Evolutionary conservation across 2,113 vertebrate species (phyloP).

Genomic region (Indicator maculatus): DNA sequence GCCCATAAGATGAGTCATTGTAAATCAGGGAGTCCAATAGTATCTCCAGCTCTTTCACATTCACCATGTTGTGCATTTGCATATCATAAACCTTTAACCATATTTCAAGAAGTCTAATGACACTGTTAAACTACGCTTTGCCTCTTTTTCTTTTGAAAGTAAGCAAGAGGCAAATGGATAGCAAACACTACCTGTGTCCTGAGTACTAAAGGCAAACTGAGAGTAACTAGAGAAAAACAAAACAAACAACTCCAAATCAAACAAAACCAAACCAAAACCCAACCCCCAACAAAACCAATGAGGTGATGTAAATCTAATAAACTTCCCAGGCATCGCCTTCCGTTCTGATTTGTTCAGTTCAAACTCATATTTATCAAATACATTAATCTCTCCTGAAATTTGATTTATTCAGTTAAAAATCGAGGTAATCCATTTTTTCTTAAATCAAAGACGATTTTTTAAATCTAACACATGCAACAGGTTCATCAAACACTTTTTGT

Average conservation of each 20-base stretch:
- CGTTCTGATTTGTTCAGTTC: background rate
- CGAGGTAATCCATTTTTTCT: background rate
- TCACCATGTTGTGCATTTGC: background rate
- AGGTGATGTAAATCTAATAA: background rate
- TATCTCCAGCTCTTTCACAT: background rate
- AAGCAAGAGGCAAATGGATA: background rate
- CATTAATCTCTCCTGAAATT: background rate
- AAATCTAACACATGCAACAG: background rate
- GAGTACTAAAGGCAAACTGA: background rate
- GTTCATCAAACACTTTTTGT: background rate
- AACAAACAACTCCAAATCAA: background rate
- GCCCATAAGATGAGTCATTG: background rate
- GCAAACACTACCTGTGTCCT: background rate
- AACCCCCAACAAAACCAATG: accelerated
- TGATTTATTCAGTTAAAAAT: background rate
- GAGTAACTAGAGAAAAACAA: background rate
- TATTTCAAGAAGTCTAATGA: background rate
- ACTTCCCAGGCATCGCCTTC: background rate
- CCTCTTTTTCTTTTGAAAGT: background rate
- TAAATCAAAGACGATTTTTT: background rate
- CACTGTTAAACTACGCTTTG: background rate
- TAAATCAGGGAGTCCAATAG: background rate
- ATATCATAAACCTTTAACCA: background rate
- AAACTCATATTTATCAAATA: background rate
- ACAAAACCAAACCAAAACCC: background rate